Evolutionary conservation across 1,140 invertebrate species (phyloP).

Genomic region (Bombus polaris): DNA sequence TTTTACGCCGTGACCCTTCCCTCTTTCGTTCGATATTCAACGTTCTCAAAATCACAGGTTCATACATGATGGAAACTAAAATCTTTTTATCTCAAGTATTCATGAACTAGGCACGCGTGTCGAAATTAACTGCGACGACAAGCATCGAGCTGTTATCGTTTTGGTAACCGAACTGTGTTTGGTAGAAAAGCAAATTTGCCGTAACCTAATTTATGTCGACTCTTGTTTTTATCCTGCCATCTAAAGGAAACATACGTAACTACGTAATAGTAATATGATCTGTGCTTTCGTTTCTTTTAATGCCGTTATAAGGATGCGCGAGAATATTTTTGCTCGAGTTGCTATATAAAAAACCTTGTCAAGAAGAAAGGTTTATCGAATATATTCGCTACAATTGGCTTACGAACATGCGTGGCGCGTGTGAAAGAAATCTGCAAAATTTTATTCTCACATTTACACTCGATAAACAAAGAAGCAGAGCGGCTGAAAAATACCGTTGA

Average conservation of each 20-base stretch:
- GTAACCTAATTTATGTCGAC: background rate
- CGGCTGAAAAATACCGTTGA: background rate
- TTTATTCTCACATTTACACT: background rate
- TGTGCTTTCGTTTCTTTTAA: too few relatives aligned
- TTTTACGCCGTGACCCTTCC: background rate
- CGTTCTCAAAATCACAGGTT: too few relatives aligned
- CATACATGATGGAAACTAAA: too few relatives aligned
- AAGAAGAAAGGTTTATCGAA: background rate
- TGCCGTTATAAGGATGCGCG: too few relatives aligned
- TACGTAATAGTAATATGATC: too few relatives aligned
- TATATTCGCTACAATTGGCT: background rate
- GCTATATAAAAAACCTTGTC: background rate
- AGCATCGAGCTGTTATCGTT: background rate
- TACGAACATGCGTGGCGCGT: too few relatives aligned
- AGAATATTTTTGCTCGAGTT: too few relatives aligned
- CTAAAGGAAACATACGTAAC: too few relatives aligned
- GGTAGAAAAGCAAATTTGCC: background rate
- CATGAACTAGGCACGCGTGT: background rate
- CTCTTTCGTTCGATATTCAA: too few relatives aligned
- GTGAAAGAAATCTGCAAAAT: background rate
- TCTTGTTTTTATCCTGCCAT: too few relatives aligned
- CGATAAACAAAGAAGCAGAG: background rate
- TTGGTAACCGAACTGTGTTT: background rate
- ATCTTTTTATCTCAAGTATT: background rate
- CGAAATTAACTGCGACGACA: background rate